Percentiles rank a stretch among this genome's conserved stretches.
Evolutionary conservation across 2,888 invertebrate genomes (phyloP).

Genomic region (Pherbina coryleti): DNA sequence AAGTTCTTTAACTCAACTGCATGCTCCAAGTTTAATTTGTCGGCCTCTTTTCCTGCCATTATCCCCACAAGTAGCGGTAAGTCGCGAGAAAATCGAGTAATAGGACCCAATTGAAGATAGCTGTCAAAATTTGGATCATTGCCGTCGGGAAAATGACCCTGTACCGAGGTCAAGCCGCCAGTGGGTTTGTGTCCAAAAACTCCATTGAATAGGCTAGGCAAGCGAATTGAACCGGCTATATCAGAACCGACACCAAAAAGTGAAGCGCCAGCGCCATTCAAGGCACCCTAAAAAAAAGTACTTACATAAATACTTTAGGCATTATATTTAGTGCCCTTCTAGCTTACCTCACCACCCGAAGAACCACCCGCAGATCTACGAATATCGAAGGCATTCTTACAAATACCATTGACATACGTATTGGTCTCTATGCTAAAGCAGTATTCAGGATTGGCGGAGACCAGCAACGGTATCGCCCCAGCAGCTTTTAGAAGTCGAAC

Average conservation of each 20-base stretch:
- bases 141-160: slow-evolving; percentile 75
- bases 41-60: slow-evolving; percentile 72
- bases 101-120: slow-evolving; percentile 77
- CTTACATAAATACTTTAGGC: background rate
- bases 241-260: slow-evolving; percentile 86
- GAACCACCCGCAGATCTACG: slow-evolving; percentile 85
- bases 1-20: slow-evolving; percentile 71
- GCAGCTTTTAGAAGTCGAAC: slow-evolving; percentile 76
- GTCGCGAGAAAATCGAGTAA: slow-evolving; percentile 84
- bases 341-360: slow-evolving; percentile 84
- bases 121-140: slow-evolving; percentile 71
- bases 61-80: slow-evolving; percentile 76
- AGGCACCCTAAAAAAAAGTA: slow-evolving; percentile 72
- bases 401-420: slow-evolving; percentile 77
- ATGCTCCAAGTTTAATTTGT: slow-evolving; percentile 70
- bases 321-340: background rate
- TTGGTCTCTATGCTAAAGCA: slow-evolving; percentile 90
- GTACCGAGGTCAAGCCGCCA: slow-evolving; percentile 73
- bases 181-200: slow-evolving; percentile 91
- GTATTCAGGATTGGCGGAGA: slow-evolving; percentile 89
- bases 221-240: slow-evolving; percentile 87
- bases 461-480: slow-evolving; percentile 84
- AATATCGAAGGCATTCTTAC: slow-evolving; percentile 86
- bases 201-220: slow-evolving; percentile 89
- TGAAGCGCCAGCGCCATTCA: slow-evolving; percentile 81